Percentiles rank a stretch among this genome's conserved stretches.
These are phyloP conservation scores for Coecobrya sp. DNA, from an alignment of 2,888 invertebrate genomes.

Conservation along the genomic window DNA sequence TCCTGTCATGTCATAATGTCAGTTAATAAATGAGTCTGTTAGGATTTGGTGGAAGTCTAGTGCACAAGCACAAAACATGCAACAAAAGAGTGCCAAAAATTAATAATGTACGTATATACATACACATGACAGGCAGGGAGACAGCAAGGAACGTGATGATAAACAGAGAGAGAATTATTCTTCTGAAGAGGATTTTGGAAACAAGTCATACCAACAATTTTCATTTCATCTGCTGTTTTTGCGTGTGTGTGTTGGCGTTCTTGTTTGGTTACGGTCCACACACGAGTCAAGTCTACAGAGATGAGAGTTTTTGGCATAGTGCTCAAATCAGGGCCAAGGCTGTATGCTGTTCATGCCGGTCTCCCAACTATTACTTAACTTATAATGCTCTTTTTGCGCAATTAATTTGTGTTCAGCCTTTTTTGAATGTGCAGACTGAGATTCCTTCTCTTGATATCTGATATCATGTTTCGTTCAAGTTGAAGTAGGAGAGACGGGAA, in stretches of 20 bases:
- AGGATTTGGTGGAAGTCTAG: not conserved
- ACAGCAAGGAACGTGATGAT: slow-evolving; percentile 10
- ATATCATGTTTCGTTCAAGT: no score
- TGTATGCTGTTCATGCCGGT: not conserved
- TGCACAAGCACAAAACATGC: not conserved
- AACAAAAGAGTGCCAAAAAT: slow-evolving; percentile 52
- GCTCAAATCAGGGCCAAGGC: slow-evolving; percentile 75
- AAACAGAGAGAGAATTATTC: slow-evolving; percentile 2
- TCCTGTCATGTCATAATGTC: slow-evolving; percentile 43
- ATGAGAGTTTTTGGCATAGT: slow-evolving; percentile 51
- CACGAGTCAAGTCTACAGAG: not conserved
- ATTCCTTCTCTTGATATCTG: no score
- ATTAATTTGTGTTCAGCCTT: not conserved
- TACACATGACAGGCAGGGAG: slow-evolving; percentile 1
- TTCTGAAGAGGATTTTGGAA: slow-evolving; percentile 45
- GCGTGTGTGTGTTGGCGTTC: slow-evolving; percentile 14
- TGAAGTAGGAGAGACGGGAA: no score
- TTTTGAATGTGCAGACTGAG: no score
- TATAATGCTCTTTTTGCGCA: not conserved
- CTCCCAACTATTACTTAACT: not conserved
- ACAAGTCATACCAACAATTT: not conserved
- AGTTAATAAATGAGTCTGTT: slow-evolving; percentile 16
- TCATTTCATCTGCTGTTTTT: slow-evolving; percentile 11
- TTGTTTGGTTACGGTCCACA: not conserved
- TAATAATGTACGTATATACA: slow-evolving; percentile 25